Evolutionary conservation across 1,140 invertebrate genomes (phyloP).

Genomic region (Atta texana): DNA sequence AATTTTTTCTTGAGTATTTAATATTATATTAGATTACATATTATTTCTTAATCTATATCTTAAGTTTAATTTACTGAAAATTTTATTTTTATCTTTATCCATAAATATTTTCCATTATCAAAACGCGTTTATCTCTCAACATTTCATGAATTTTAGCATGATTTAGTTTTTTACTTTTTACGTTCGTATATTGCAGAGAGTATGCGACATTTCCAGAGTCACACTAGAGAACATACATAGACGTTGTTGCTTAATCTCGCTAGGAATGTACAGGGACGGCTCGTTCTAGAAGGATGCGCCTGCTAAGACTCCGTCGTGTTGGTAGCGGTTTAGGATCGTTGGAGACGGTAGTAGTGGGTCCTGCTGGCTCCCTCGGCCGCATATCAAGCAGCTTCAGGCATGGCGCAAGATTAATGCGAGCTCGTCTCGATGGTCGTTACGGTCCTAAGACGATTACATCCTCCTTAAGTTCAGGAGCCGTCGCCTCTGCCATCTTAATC

Average conservation of each 20-base stretch:
- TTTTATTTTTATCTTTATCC: background rate
- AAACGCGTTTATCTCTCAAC: no score
- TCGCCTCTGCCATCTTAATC: slow-evolving; percentile 75
- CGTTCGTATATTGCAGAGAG: background rate
- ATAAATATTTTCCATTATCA: background rate
- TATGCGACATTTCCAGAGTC: background rate
- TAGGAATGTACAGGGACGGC: slow-evolving; percentile 50
- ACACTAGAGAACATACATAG: background rate
- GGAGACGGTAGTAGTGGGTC: slow-evolving; percentile 36
- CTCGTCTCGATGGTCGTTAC: slow-evolving; percentile 77
- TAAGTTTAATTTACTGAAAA: background rate
- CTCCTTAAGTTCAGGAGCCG: slow-evolving; percentile 75
- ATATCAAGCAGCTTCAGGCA: slow-evolving; percentile 77
- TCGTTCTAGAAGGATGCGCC: slow-evolving; percentile 56
- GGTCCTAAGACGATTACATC: slow-evolving; percentile 79
- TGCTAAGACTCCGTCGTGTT: slow-evolving; percentile 45
- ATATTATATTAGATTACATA: background rate
- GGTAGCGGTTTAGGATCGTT: slow-evolving; percentile 52
- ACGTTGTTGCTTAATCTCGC: slow-evolving; percentile 67
- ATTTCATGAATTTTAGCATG: background rate
- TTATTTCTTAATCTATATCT: background rate
- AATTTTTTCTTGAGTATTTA: background rate
- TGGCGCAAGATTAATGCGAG: slow-evolving; percentile 77
- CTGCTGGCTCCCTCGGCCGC: slow-evolving; percentile 65
- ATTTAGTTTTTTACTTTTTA: background rate